These are phyloP conservation scores for Semibalanus balanoides DNA, from an alignment of 1,140 invertebrate genomes.

Conservation along the genomic window DNA sequence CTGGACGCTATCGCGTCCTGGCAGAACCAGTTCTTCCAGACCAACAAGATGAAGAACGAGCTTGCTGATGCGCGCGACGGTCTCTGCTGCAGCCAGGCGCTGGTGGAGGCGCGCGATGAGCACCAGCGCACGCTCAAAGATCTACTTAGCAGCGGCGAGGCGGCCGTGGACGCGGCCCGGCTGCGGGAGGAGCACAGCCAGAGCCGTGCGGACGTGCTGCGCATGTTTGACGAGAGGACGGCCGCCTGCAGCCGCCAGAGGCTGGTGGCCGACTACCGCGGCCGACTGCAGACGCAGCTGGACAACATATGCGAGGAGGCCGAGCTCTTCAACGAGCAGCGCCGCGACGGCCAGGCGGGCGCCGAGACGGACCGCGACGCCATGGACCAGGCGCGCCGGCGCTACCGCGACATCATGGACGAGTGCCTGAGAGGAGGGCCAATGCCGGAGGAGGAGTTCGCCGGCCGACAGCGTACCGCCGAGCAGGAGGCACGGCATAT, in stretches of 20 bases:
- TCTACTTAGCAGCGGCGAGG: background rate
- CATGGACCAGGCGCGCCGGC: background rate
- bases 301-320: background rate
- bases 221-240: background rate
- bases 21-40: background rate
- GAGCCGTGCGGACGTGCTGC: background rate
- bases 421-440: background rate
- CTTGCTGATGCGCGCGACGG: background rate
- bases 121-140: background rate
- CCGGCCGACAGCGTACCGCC: background rate
- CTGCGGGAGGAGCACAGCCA: background rate
- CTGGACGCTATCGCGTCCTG: background rate
- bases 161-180: background rate
- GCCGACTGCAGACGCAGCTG: background rate
- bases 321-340: background rate
- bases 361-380: background rate
- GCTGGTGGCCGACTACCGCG: background rate
- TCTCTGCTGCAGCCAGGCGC: background rate
- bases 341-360: background rate
- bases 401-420: background rate
- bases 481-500: background rate
- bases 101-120: background rate
- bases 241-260: background rate
- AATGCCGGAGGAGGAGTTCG: background rate
- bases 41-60: background rate